Percentiles rank a stretch among this genome's conserved stretches.
Conservation (phyloP, 2,113 vertebrate genomes). For the Pelobates fuscus region DNA sequence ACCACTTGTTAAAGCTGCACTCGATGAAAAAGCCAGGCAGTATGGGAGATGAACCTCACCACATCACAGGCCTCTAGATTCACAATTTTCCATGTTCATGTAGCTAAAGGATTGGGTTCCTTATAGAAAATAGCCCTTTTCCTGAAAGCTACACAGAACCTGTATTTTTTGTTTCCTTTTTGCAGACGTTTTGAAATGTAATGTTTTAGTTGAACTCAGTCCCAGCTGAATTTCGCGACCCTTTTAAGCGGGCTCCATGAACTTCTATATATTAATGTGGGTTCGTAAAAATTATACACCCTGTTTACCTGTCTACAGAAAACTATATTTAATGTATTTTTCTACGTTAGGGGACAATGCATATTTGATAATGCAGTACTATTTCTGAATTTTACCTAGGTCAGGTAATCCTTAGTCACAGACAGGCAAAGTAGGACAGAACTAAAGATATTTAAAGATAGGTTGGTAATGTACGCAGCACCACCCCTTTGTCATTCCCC, state of each 20-base stretch:
- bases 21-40: constrained; percentile 28
- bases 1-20: constrained; percentile 22
- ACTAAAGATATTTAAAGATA: no score
- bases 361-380: neutral
- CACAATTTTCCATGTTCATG: constrained; percentile 31
- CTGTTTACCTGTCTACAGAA: constrained; percentile 3
- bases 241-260: constrained; percentile 1
- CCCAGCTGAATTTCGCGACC: neutral
- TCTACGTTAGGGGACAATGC: neutral
- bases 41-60: constrained; percentile 19
- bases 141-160: neutral
- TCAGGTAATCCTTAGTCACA: no score
- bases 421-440: no score
- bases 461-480: no score
- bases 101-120: neutral
- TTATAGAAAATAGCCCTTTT: constrained; percentile 6
- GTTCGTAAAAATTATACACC: constrained; percentile 24
- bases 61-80: constrained; percentile 32
- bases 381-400: no score
- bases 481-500: no score
- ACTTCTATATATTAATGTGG: constrained; percentile 6
- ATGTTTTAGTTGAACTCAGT: constrained; percentile 30
- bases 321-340: neutral
- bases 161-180: constrained; percentile 7
- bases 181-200: constrained; percentile 14